Evolutionary conservation across 2,797 vertebrate species (phyloP).

Genomic region (Neomorphus geoffroyi): DNA sequence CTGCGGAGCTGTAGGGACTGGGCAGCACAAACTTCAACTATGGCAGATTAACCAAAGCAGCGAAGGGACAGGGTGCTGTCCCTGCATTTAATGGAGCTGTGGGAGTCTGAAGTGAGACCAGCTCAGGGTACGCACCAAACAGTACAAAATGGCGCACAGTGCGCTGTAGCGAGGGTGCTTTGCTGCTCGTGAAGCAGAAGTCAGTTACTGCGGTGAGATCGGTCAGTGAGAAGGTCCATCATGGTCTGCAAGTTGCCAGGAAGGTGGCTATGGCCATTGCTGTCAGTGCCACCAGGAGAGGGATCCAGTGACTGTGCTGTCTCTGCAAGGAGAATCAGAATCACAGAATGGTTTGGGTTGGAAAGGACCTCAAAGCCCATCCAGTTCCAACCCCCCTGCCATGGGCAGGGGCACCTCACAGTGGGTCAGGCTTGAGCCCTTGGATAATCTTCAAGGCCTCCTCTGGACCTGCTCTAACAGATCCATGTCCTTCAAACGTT

Average conservation of each 20-base stretch:
- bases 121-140: background rate
- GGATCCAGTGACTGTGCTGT: constrained; percentile 51
- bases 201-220: background rate
- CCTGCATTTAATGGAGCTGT: background rate
- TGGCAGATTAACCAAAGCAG: background rate
- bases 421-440: no score
- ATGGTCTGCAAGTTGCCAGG: constrained; percentile 47
- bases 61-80: background rate
- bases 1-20: rapidly evolving
- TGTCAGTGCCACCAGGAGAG: constrained; percentile 49
- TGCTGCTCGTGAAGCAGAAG: background rate
- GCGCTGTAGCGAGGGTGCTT: rapidly evolving
- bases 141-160: background rate
- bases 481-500: background rate
- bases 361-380: no score
- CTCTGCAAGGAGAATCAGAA: constrained; percentile 60
- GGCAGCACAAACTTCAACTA: background rate
- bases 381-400: no score
- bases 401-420: no score
- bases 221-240: background rate
- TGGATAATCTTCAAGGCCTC: no score
- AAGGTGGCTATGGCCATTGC: constrained; percentile 61
- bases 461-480: no score
- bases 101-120: background rate
- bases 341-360: no score